Evolutionary conservation across 1,140 invertebrate species (phyloP).

Genomic region (Zaprionus davidi): DNA sequence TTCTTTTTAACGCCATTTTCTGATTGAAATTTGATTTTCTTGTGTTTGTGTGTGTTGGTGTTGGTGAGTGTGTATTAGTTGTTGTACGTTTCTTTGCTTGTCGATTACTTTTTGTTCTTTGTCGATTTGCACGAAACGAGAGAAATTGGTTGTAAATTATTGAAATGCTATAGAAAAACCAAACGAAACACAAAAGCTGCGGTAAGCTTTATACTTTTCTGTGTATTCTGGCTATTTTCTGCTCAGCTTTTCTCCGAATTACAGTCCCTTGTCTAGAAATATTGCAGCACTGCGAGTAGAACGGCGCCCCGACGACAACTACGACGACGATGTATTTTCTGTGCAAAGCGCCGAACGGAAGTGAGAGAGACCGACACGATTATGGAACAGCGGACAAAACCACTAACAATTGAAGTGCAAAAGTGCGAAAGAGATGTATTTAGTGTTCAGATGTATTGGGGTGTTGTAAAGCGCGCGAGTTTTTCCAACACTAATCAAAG

Average conservation of each 20-base stretch:
- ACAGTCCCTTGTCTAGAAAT: conserved; percentile 77
- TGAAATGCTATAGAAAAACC: conserved; percentile 56
- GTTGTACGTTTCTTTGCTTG: conserved; percentile 65
- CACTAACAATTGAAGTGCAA: conserved; percentile 9
- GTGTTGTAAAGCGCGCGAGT: conserved; percentile 60
- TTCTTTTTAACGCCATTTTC: conserved; percentile 97
- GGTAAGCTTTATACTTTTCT: conserved; percentile 56
- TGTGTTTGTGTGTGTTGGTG: conserved; percentile 69
- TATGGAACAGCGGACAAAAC: conserved; percentile 37
- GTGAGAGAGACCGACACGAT: conserved; percentile 43
- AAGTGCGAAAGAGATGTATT: conserved; percentile 45
- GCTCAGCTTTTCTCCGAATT: conserved; percentile 61
- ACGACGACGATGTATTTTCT: conserved; percentile 67
- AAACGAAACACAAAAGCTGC: conserved; percentile 79
- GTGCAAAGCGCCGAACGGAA: conserved; percentile 33
- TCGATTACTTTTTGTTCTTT: conserved; percentile 74
- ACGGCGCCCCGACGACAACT: conserved; percentile 79
- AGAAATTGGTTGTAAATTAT: conserved; percentile 48
- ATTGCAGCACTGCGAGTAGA: conserved; percentile 77
- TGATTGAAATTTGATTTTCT: conserved; percentile 84
- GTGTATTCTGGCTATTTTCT: conserved; percentile 62
- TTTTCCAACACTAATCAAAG: conserved; percentile 46
- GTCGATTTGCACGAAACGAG: conserved; percentile 64
- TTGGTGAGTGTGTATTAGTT: conserved; percentile 69
- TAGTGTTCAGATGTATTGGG: conserved; percentile 23